Percentiles rank a stretch among this genome's conserved stretches.
phyloP scores from a whole-genome alignment of 2,797 vertebrate species.

The Clarias pachynema region DNA sequence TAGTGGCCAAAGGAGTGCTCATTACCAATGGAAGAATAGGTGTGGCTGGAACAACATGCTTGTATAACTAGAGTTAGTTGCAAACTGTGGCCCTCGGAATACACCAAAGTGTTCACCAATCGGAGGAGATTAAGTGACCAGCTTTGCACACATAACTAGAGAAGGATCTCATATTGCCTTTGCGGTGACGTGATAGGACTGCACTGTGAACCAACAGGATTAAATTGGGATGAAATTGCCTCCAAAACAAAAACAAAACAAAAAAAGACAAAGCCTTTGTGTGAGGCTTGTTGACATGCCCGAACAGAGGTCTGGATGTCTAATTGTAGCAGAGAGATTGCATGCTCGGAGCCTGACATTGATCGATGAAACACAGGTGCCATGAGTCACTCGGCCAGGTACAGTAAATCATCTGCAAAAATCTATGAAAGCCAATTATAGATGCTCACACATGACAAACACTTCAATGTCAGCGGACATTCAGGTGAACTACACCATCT shows the following conservation, averaged over 20 bases:
- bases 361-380: constrained; percentile 46
- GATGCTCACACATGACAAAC: constrained; percentile 43
- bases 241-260: constrained; percentile 2
- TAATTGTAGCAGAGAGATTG: constrained; percentile 41
- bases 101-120: neutral
- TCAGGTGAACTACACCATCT: constrained; percentile 22
- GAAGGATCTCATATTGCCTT: neutral
- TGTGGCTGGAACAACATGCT: neutral
- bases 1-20: neutral
- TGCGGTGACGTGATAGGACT: neutral
- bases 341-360: constrained; percentile 26
- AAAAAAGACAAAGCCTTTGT: neutral
- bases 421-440: constrained; percentile 49
- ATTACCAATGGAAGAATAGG: neutral
- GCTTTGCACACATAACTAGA: neutral
- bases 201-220: neutral
- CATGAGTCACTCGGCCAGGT: constrained; percentile 41
- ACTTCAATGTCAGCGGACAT: constrained; percentile 36
- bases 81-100: neutral
- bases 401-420: constrained; percentile 50
- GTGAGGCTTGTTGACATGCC: constrained; percentile 10
- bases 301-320: constrained; percentile 20
- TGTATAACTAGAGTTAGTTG: neutral
- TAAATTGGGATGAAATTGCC: neutral
- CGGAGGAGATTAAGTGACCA: neutral